Evolutionary conservation across 1,140 invertebrate species (phyloP).

Genomic region (Polypedilum vanderplanki): DNA sequence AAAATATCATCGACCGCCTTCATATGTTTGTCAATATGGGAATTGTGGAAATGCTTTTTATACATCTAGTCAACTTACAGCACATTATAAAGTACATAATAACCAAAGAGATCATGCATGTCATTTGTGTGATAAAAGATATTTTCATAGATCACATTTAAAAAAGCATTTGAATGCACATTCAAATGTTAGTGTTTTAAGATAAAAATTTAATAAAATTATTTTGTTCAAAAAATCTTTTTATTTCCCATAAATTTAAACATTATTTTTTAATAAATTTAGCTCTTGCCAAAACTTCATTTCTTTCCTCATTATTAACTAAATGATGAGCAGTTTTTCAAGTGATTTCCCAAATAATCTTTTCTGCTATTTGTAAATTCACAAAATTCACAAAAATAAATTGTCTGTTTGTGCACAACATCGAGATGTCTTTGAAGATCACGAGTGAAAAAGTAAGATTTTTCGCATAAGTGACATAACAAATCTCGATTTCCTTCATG

Average conservation of each 20-base stretch:
- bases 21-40: background rate
- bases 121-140: background rate
- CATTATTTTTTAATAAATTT: slow-evolving; percentile 4
- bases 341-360: background rate
- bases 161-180: background rate
- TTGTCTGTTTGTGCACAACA: background rate
- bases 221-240: background rate
- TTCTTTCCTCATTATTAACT: background rate
- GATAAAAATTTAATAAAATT: background rate
- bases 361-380: background rate
- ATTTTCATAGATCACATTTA: background rate
- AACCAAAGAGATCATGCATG: background rate
- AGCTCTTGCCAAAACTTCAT: background rate
- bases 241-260: background rate
- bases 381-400: background rate
- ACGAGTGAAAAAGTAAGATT: background rate
- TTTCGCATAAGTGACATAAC: background rate
- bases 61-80: background rate
- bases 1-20: background rate
- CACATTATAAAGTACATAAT: background rate
- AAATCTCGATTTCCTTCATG: background rate
- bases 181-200: background rate
- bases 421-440: background rate
- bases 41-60: background rate
- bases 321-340: background rate